phyloP scores from a whole-genome alignment of 2,888 invertebrate genomes.

The Polylopha cassiicola region DNA sequence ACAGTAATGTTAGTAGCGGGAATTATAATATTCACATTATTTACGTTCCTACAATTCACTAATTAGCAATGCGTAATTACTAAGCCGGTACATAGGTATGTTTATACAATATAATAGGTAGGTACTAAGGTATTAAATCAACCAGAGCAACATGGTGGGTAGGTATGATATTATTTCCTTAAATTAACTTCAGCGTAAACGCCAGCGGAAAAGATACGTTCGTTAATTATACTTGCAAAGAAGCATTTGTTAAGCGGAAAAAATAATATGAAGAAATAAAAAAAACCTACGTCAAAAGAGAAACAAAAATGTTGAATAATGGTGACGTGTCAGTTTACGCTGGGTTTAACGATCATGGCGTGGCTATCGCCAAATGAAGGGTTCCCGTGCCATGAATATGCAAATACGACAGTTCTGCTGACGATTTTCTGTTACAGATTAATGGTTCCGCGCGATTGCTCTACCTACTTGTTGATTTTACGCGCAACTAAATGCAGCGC shows the following conservation, averaged over 20 bases:
- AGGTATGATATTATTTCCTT: too few relatives aligned
- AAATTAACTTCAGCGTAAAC: too few relatives aligned
- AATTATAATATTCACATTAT: too few relatives aligned
- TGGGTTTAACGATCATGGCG: slow-evolving; percentile 48
- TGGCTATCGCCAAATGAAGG: slow-evolving; percentile 52
- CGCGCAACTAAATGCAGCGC: background rate
- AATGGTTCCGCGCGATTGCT: slow-evolving; percentile 34
- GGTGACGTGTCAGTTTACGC: slow-evolving; percentile 51
- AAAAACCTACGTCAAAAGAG: slow-evolving; percentile 34
- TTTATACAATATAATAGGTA: too few relatives aligned
- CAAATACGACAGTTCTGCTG: slow-evolving; percentile 51
- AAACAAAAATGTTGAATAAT: slow-evolving; percentile 34
- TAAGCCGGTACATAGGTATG: too few relatives aligned
- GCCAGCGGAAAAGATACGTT: too few relatives aligned
- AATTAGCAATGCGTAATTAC: too few relatives aligned
- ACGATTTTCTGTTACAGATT: slow-evolving; percentile 46
- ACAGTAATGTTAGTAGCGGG: too few relatives aligned
- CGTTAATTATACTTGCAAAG: too few relatives aligned
- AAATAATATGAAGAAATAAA: slow-evolving; percentile 7
- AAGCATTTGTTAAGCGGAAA: slow-evolving; percentile 3
- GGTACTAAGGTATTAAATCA: too few relatives aligned
- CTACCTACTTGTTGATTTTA: slow-evolving; percentile 39
- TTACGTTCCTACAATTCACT: too few relatives aligned
- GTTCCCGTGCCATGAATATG: slow-evolving; percentile 58
- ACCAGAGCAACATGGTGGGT: too few relatives aligned